phyloP scores from a whole-genome alignment of 2,113 vertebrate genomes.

The Myotis yumanensis region DNA sequence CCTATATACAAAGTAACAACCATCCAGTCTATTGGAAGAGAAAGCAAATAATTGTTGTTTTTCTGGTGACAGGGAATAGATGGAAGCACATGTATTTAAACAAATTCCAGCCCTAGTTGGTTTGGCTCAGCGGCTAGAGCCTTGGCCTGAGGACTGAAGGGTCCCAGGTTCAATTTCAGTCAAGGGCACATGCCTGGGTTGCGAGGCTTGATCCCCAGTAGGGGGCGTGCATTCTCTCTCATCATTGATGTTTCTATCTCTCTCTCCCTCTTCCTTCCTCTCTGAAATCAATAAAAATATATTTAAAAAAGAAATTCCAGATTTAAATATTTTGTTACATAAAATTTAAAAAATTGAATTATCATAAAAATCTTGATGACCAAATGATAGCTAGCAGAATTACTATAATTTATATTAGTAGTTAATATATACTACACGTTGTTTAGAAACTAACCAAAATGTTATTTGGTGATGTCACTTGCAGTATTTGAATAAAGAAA shows the following conservation, averaged over 20 bases:
- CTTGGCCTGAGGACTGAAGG: no score
- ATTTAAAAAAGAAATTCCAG: not conserved
- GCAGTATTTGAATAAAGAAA: constrained; percentile 34
- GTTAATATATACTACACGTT: not conserved
- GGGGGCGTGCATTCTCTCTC: no score
- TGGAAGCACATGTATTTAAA: not conserved
- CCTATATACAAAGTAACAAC: not conserved
- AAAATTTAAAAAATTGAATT: not conserved
- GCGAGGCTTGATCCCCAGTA: no score
- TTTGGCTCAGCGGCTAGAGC: no score
- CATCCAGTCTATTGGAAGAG: not conserved
- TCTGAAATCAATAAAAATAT: no score
- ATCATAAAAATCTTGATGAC: not conserved
- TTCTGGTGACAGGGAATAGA: not conserved
- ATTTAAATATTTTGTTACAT: not conserved
- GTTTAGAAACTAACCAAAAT: not conserved
- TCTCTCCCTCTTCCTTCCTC: no score
- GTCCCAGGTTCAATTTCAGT: no score
- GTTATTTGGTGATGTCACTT: not conserved
- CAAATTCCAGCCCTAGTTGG: not conserved
- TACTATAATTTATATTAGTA: not conserved
- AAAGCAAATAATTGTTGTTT: not conserved
- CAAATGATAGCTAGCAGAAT: not conserved
- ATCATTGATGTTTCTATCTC: no score
- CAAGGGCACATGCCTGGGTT: no score